phyloP scores from a whole-genome alignment of 2,888 invertebrate species.

The Rapana venosa region DNA sequence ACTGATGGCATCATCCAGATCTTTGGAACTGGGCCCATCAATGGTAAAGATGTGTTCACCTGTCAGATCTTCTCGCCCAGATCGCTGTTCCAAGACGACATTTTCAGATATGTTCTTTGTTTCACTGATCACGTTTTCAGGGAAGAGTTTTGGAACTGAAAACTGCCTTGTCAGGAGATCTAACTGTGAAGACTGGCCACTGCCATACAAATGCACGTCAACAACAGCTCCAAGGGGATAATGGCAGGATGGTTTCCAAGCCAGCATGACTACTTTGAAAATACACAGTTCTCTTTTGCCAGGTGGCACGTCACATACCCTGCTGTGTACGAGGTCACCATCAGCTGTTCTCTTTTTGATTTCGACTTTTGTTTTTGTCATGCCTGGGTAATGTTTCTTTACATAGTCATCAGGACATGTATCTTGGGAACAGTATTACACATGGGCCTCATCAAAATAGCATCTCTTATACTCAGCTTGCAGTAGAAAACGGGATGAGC shows the following conservation, averaged over 20 bases:
- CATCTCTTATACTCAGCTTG: conserved; percentile 53
- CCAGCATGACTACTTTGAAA: conserved; percentile 59
- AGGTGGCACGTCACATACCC: conserved; percentile 51
- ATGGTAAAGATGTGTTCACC: conserved; percentile 58
- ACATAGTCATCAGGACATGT: conserved; percentile 36
- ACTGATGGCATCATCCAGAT: conserved; percentile 63
- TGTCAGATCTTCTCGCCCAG: conserved; percentile 52
- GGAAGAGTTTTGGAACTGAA: conserved; percentile 38
- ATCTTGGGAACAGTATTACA: conserved; percentile 67
- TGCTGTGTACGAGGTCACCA: conserved; percentile 45
- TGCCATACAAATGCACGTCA: conserved; percentile 50
- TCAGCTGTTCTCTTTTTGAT: conserved; percentile 49
- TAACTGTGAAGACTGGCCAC: conserved; percentile 27
- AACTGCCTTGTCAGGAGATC: conserved; percentile 40
- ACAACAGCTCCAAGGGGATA: conserved; percentile 62
- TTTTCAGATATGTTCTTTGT: conserved; percentile 6
- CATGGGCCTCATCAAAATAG: conserved; percentile 57
- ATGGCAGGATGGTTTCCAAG: conserved; percentile 52
- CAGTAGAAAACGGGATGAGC: conserved; percentile 59
- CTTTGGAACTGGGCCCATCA: conserved; percentile 56
- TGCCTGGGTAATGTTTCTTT: background rate
- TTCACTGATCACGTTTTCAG: conserved; percentile 5
- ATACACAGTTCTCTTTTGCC: conserved; percentile 53
- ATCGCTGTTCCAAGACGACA: background rate
- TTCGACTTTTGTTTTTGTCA: conserved; percentile 29